These are phyloP conservation scores for Altica lythri DNA, from an alignment of 2,888 invertebrate genomes.

Conservation along the genomic window DNA sequence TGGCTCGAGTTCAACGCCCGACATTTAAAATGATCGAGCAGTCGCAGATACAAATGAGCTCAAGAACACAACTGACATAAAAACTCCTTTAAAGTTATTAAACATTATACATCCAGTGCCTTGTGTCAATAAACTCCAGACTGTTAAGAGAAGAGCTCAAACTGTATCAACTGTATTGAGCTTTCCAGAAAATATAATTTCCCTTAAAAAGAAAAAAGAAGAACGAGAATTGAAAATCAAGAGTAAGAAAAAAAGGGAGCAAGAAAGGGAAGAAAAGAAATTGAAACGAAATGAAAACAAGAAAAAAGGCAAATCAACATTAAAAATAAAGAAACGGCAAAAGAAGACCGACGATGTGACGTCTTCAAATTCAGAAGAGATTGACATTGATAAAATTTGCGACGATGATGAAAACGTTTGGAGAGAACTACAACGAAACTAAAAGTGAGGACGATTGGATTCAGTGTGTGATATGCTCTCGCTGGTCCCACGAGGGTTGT, in stretches of 20 bases:
- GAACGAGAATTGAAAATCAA: neutral
- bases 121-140: neutral
- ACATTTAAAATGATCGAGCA: too few species aligned
- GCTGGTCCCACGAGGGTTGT: slow-evolving; percentile 35
- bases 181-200: too few species aligned
- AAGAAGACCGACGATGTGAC: too few species aligned
- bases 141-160: too few species aligned
- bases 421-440: slow-evolving; percentile 31
- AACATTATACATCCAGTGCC: neutral
- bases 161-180: too few species aligned
- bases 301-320: neutral
- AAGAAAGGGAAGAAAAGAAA: neutral
- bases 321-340: neutral
- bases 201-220: too few species aligned
- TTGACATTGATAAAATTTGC: neutral
- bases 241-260: neutral
- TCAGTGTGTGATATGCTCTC: slow-evolving; percentile 27
- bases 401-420: too few species aligned
- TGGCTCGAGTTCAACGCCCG: too few species aligned
- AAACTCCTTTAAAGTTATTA: neutral
- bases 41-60: too few species aligned
- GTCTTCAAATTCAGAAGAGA: too few species aligned
- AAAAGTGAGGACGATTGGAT: slow-evolving; percentile 34
- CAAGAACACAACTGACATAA: neutral
- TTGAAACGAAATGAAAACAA: too few species aligned